A percentile compares a stretch with the other conserved stretches of the same genome.
Evolutionary conservation across 2,888 invertebrate genomes (phyloP).

Genomic region (Sisyra nigra): DNA sequence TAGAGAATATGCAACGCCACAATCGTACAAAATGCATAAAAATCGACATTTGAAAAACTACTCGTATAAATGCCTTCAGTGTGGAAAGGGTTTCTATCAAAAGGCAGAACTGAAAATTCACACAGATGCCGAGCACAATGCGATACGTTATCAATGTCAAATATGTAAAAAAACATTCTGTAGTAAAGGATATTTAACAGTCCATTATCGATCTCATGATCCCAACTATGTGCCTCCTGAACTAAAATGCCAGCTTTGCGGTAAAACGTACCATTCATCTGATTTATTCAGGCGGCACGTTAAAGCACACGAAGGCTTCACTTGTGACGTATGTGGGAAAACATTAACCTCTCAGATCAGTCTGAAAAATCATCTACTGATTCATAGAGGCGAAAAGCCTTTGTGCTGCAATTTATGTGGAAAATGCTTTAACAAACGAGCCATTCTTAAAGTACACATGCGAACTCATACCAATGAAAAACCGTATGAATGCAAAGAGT

Average conservation of each 20-base stretch:
- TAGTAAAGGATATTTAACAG: constrained; percentile 28
- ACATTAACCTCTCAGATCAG: constrained; percentile 28
- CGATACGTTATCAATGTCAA: constrained; percentile 30
- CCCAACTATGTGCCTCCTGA: constrained; percentile 8
- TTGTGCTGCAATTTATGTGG: constrained; percentile 30
- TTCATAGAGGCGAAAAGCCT: constrained; percentile 31
- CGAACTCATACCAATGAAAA: constrained; percentile 32
- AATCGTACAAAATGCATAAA: constrained; percentile 11
- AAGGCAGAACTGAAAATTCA: constrained; percentile 29
- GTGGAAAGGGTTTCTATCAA: constrained; percentile 28
- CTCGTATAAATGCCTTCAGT: constrained; percentile 27
- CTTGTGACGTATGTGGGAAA: constrained; percentile 31
- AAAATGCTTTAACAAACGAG: constrained; percentile 29
- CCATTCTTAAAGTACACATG: constrained; percentile 28
- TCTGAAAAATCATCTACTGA: constrained; percentile 28
- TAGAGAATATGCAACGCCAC: constrained; percentile 18
- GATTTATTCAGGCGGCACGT: constrained; percentile 23
- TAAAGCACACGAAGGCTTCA: constrained; percentile 25
- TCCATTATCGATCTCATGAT: constrained; percentile 6
- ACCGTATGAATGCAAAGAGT: constrained; percentile 31
- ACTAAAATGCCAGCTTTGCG: constrained; percentile 22
- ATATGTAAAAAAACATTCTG: constrained; percentile 32
- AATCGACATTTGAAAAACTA: constrained; percentile 13
- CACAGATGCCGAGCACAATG: constrained; percentile 25
- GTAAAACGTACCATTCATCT: constrained; percentile 22